These are phyloP conservation scores for Hyaena hyaena DNA, from an alignment of 2,113 vertebrate genomes.

Conservation along the genomic window DNA sequence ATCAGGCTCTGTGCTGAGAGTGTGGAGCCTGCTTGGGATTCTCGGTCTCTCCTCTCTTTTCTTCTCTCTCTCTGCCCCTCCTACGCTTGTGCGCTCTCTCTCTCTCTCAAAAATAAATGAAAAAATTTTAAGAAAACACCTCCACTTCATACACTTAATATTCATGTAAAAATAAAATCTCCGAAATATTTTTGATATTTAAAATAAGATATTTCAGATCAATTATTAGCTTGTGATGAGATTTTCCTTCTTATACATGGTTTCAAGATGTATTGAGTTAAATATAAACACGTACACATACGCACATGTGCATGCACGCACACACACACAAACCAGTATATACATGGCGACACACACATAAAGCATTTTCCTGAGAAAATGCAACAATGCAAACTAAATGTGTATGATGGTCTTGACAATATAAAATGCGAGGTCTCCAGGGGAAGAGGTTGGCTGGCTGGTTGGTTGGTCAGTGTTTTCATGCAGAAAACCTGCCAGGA, in stretches of 20 bases:
- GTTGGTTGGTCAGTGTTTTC: neutral
- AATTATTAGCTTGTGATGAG: constrained; percentile 13
- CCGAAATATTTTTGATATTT: constrained; percentile 9
- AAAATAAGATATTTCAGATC: constrained; percentile 52
- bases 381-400: neutral
- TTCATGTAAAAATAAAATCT: constrained; percentile 36
- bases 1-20: no score
- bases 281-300: neutral
- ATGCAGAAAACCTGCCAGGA: neutral
- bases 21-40: no score
- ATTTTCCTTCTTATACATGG: neutral
- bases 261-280: constrained; percentile 1
- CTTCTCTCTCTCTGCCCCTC: no score
- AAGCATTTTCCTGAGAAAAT: constrained; percentile 51
- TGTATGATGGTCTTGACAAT: neutral
- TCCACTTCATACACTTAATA: neutral
- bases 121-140: neutral
- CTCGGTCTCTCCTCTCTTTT: no score
- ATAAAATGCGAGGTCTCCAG: neutral
- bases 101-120: no score
- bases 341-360: neutral
- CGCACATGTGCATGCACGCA: neutral
- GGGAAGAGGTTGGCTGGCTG: neutral
- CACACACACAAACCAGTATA: neutral
- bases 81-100: no score